Evolutionary conservation across 1,140 invertebrate genomes (phyloP), one percentile per base, ranked within the genome.

Genomic region (Arctopsyche grandis): DNA sequence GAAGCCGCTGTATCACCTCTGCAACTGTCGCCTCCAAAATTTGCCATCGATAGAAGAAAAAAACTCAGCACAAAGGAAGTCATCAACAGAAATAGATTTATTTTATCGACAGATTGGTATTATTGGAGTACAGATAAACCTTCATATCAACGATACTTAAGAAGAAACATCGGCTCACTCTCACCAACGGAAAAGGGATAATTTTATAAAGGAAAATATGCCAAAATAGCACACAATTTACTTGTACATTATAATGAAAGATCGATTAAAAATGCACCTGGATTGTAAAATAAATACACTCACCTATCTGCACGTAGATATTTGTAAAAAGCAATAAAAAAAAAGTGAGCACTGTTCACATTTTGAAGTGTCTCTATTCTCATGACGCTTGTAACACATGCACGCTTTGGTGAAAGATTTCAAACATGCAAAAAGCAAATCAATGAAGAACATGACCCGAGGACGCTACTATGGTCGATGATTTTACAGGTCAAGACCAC

Each of bases 401-500:
- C 69, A 70, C 69, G 69, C 69, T 70, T 66, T 70, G 38, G 14
- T 26, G 29, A 43, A 70, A 29, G 22, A 70, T 26, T 70, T 9
- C 69, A 44, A 38, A 26, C 12, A 70, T 12, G 10, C 29, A 29
- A 70, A 29, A 70, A 9, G 22, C 19, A 22, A n/a, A 22, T 70
- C 26, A 5, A 5, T 12, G 5, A 70, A 7, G 38, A 71, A 21
- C 56, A 1, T 66, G 63, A 66, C 21, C 63, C 7, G 24, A 22
- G 24, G 21, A 19, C 9, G 58, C 66, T 69, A 46, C 69, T 21
- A 71, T 48, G 66, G 21, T 46, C 16, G 52, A 21, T 69, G 26
- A 48, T 74, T 70, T 82, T 80, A 16, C 74, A 78, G 85, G 87
- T 83, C 88, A 88, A 38, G 91, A 91, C 46, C 90, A 91, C 66